phyloP scores from a whole-genome alignment of 2,888 invertebrate genomes.

The Drosophila leonis region DNA sequence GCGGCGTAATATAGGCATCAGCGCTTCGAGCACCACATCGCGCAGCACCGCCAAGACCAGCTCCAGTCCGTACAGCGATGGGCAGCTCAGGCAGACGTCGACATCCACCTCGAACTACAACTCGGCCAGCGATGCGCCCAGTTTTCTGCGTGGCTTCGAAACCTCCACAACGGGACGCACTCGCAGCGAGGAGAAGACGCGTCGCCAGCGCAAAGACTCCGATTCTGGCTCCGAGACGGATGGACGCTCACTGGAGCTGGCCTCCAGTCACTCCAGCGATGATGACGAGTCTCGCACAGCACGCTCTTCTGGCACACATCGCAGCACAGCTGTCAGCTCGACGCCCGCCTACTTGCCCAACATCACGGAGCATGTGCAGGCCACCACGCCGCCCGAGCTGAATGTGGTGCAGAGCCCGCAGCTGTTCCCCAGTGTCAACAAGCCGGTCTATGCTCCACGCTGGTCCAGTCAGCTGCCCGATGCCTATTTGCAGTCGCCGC shows the following conservation, averaged over 20 bases:
- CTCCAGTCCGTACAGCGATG: conserved; percentile 96
- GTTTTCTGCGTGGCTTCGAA: conserved; percentile 88
- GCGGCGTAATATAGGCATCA: conserved; percentile 94
- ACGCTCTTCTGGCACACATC: conserved; percentile 85
- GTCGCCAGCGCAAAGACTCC: conserved; percentile 87
- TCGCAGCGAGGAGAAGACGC: conserved; percentile 81
- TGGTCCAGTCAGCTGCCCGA: conserved; percentile 90
- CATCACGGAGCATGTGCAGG: conserved; percentile 87
- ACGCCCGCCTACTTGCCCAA: conserved; percentile 88
- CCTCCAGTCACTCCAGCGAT: conserved; percentile 98
- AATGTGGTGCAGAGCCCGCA: conserved; percentile 89
- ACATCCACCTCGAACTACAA: conserved; percentile 96
- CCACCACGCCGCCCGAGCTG: conserved; percentile 88
- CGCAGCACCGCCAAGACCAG: conserved; percentile 97
- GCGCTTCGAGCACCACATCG: conserved; percentile 97
- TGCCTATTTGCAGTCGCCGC: conserved; percentile 87
- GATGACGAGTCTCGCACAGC: conserved; percentile 89
- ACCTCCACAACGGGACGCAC: conserved; percentile 78
- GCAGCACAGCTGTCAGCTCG: conserved; percentile 85
- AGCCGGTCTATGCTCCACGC: conserved; percentile 88
- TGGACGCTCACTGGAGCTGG: conserved; percentile 94
- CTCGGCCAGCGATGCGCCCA: conserved; percentile 91
- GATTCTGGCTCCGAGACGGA: conserved; percentile 93
- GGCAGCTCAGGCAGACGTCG: conserved; percentile 92
- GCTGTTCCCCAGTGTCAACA: conserved; percentile 88